Evolutionary conservation across 2,888 invertebrate species (phyloP), one percentile per base, ranked within the genome.

Genomic region (Timema cristinae): DNA sequence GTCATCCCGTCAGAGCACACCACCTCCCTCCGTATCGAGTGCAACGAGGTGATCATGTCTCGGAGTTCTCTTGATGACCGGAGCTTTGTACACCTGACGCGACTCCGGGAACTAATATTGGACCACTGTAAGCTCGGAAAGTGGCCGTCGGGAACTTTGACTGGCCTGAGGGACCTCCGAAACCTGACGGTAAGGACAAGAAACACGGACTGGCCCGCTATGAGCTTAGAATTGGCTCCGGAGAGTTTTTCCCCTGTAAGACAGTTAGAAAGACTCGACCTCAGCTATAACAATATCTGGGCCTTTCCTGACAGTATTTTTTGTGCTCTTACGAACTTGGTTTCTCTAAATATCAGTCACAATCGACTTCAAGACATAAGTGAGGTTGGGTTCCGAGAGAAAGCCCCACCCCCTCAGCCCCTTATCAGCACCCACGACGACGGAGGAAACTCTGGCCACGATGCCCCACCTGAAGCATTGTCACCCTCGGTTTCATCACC

Each of bases 281-380:
- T 95, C 76, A 94, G 93, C 80, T 90, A 90, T 79, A 94, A 95
- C 82, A 94, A 94, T 82, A 93, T 95, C 80, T 94, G 93, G 93
- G 91, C 92, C 71, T 89, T 95, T 81, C 94, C 94, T 48, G 92
- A 92, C 79, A 90, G 90, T 79, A 86, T 94, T 75, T 95, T 95
- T 83, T 95, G 95, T 80, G 89, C 92, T 6, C 82, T 94, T 77
- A 90, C 89, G 56, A 93, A 91, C 79, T 85, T 95, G 78, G 90
- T 92, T 74, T 87, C 88, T 75, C 84, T 96, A 77, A 96, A 96
- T 81, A 90, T 95, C 77, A 94, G 94, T 75, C 90, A 91, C 78
- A 96, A 96, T 82, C 88, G 93, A 76, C 84, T 96, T 75, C 94
- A 94, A 84, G 95, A 95, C 80, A 91, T 95, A 66, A 90, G 90